Percentiles rank a stretch among this genome's conserved stretches.
phyloP scores from a whole-genome alignment of 2,888 invertebrate species.

The Caenorhabditis japonica region DNA sequence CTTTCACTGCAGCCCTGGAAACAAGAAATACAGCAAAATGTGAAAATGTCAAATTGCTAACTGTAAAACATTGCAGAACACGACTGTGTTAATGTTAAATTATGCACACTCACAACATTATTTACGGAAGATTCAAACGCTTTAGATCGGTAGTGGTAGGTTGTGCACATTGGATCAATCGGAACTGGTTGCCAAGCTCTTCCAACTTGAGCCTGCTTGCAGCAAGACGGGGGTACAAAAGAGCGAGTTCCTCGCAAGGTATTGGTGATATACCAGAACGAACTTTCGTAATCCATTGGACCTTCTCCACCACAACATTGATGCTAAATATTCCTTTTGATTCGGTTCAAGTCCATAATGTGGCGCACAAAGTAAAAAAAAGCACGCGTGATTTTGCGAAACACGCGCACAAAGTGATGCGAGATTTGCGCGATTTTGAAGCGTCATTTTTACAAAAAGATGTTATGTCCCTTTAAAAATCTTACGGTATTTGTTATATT shows the following conservation, averaged over 20 bases:
- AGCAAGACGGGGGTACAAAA: constrained; percentile 73
- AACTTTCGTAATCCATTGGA: constrained; percentile 70
- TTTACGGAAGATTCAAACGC: constrained; percentile 71
- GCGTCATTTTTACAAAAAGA: no score
- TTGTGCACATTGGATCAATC: constrained; percentile 74
- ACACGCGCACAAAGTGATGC: no score
- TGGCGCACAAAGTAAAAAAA: no score
- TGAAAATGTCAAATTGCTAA: background rate
- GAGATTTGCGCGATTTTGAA: no score
- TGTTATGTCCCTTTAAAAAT: no score
- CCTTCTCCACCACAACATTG: constrained; percentile 73
- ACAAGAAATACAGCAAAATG: background rate
- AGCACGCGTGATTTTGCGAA: no score
- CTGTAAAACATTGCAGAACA: background rate
- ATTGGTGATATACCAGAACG: constrained; percentile 76
- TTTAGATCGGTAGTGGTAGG: constrained; percentile 66
- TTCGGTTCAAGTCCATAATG: constrained; percentile 3
- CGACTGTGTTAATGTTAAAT: constrained; percentile 2
- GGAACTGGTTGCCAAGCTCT: constrained; percentile 73
- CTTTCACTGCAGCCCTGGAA: constrained; percentile 70
- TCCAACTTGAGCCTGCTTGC: constrained; percentile 69
- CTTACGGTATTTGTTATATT: no score
- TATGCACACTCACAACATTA: constrained; percentile 58
- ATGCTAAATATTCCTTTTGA: constrained; percentile 61
- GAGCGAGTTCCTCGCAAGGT: constrained; percentile 71